Base-by-base conservation (phyloP, 1,140 invertebrate species). In the Steinernema feltiae region DNA sequence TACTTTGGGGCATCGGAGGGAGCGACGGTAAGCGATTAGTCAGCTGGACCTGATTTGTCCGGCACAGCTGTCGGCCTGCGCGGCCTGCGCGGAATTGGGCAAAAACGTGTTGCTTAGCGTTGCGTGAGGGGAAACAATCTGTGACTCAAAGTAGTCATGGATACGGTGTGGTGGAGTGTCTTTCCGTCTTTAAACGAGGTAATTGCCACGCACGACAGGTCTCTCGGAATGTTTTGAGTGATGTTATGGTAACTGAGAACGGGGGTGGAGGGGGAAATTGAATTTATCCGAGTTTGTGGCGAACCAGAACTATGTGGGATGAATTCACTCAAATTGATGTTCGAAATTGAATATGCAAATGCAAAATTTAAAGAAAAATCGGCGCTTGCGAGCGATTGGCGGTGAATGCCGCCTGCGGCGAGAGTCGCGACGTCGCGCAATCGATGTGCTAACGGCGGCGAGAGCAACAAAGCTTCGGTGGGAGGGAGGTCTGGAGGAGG, bases 381-480 rank as follows among this genome's bases (percentile, higher is more conserved):
- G 12, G 53, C 53, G 35, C n/a, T n/a, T n/a, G n/a, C n/a, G n/a
- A n/a, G 35, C 53, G 53, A 63, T 15, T 63, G 53, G 24, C 53
- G n/a, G n/a, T n/a, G 24, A 63, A 27, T 63, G 53, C 18, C 35
- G 35, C 53, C 24, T 27, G 53, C 53, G 53, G 53, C 53, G 53
- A 15, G 15, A 7, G 15, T 27, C 24, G 53, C 53, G 53, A 63
- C 24, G 53, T 21, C 53, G 53, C 53, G 53, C 53, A 27, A 63
- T 63, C 53, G 53, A 63, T 63, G 53, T 63, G 53, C 53, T 41
- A 41, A 18, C n/a, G n/a, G n/a, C 53, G 24, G 24, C 53, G 53
- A 63, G 53, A 27, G 53, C 15, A 63, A 63, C 53, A 63, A 63
- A 63, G 53, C 53, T 63, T 63, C 53, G 2, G 53, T 15, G 53